Evolutionary conservation across 2,113 vertebrate species (phyloP).

Genomic region (Mugil cephalus): DNA sequence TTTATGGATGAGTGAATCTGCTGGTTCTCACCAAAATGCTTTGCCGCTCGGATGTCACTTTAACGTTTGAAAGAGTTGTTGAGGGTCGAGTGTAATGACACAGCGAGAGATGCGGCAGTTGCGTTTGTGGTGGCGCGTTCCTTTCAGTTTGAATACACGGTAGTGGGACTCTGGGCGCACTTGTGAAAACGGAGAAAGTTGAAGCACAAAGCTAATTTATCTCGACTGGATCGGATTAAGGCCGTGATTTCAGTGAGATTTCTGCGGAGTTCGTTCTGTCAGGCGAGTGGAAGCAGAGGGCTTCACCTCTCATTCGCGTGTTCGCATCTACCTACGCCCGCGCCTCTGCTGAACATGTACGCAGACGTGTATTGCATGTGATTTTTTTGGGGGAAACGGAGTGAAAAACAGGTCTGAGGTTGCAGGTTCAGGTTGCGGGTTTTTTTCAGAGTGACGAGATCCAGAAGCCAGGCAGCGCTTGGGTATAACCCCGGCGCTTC

Average conservation of each 20-base stretch:
- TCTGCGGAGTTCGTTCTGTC: conserved; percentile 49
- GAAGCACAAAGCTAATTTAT: conserved; percentile 54
- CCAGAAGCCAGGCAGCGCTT: conserved; percentile 78
- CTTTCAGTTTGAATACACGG: conserved; percentile 44
- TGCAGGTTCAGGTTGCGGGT: conserved; percentile 76
- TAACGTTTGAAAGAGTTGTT: conserved; percentile 12
- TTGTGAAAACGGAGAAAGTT: conserved; percentile 49
- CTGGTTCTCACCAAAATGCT: conserved; percentile 12
- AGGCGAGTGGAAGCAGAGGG: conserved; percentile 48
- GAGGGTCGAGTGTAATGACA: conserved; percentile 23
- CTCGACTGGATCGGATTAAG: conserved; percentile 58
- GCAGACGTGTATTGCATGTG: conserved; percentile 78
- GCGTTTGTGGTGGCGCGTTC: conserved; percentile 13
- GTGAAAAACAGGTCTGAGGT: conserved; percentile 78
- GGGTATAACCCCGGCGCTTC: conserved; percentile 77
- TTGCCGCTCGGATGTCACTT: conserved; percentile 16
- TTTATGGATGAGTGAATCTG: conserved; percentile 16
- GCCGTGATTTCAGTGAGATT: conserved; percentile 56
- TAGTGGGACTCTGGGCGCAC: conserved; percentile 13
- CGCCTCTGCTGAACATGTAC: conserved; percentile 60
- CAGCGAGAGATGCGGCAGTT: conserved; percentile 7
- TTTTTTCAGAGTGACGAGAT: conserved; percentile 81
- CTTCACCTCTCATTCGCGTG: conserved; percentile 24
- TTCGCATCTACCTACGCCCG: conserved; percentile 41
- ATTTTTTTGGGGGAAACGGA: conserved; percentile 77